Evolutionary conservation across 92 coral and sea anemone genomes (phyloP), one percentile per base, ranked within the genome.

Genomic region (Chrysogorgia sp.): DNA sequence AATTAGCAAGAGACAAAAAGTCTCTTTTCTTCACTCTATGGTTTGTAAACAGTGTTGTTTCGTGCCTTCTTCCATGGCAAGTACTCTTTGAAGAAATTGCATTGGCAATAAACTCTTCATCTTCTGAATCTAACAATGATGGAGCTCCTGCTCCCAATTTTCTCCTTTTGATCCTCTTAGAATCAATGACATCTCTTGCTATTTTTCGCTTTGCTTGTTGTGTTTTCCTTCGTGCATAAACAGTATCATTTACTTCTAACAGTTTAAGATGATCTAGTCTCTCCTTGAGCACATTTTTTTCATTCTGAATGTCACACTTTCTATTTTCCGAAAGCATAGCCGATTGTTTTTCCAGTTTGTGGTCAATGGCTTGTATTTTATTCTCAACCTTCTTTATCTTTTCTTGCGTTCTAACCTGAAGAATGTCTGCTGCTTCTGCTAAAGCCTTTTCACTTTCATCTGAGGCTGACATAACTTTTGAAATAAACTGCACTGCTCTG

Each of bases 361-460:
- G 76, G 60, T 81, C 83, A 86, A 86, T 83, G 60, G 25, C 45
- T 67, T 71, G 79, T 25, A 81, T 81, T 79, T 81, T 74, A 29
- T 72, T 81, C 40, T 85, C 82, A 23, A 80, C 59, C 63, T 85
- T 85, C 59, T 71, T 60, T 26, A 80, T 47, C 66, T 64, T 85
- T 62, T 80, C 82, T 10, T 29, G 76, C 64, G 62, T 85, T 85
- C 89, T 71, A 52, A 72, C 83, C 83, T 82, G 79, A 50, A 82
- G 56, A 34, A 86, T 82, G 76, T 82, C 90, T 67, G 63, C 84
- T 3, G 90, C 90, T 82, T 82, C 90, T 45, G 78, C 35, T 68
- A 86, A 69, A 52, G 86, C 87, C 61, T 69, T 86, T 63, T 86
- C 86, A 50, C 90, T 82, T 66, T 86, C 84, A 64, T 81, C 90